A percentile compares a stretch with the other conserved stretches of the same genome.
Evolutionary conservation across 2,113 vertebrate genomes (phyloP).

Genomic region (Tinamus guttatus): DNA sequence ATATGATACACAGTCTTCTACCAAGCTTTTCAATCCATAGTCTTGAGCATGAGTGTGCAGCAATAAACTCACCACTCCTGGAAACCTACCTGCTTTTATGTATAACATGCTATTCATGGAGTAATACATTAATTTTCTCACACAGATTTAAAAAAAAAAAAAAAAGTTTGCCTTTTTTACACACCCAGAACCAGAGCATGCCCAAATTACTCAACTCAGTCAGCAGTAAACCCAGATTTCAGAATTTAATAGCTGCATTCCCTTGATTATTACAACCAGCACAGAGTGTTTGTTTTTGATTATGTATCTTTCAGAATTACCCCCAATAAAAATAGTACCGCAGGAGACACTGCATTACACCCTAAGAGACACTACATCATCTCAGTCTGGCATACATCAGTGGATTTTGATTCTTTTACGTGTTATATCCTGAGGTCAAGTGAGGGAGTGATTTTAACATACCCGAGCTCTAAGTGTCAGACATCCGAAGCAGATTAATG

Average conservation of each 20-base stretch:
- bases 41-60: not conserved
- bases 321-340: not conserved
- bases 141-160: not conserved
- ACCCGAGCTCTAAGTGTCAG: constrained; percentile 13
- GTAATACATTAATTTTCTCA: not conserved
- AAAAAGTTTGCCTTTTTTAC: not conserved
- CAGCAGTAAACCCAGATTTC: not conserved
- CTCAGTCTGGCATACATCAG: not conserved
- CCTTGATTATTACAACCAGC: not conserved
- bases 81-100: not conserved
- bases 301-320: not conserved
- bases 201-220: not conserved
- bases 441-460: constrained; percentile 37
- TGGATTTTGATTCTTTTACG: constrained; percentile 15
- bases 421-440: not conserved
- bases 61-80: not conserved
- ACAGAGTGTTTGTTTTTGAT: not conserved
- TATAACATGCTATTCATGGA: not conserved
- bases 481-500: constrained; percentile 41
- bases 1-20: not conserved
- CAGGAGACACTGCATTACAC: not conserved
- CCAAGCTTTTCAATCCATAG: not conserved
- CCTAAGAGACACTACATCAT: not conserved
- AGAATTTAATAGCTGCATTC: not conserved
- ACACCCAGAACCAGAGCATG: not conserved